Evolutionary conservation across 2,888 invertebrate genomes (phyloP).

Genomic region (Rhyacophila evoluta): DNA sequence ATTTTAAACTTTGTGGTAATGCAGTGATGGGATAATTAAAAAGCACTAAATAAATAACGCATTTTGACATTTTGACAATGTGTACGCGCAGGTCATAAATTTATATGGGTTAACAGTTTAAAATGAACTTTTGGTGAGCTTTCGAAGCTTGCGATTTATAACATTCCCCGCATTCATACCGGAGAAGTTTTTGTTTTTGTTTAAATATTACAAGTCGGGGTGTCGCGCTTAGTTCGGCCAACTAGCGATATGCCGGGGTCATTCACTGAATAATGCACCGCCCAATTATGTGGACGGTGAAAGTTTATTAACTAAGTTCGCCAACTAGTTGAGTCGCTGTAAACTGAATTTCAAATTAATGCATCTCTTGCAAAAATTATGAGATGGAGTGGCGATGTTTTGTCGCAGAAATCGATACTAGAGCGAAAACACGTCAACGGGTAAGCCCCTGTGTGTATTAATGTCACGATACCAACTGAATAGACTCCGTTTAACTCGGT

Average conservation of each 20-base stretch:
- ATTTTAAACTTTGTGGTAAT: no score
- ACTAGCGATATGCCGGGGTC: constrained; percentile 6
- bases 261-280: constrained; percentile 12
- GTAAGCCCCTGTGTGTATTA: neutral
- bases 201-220: neutral
- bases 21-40: no score
- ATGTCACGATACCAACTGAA: neutral
- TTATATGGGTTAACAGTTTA: no score
- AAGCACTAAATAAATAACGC: no score
- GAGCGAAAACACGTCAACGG: neutral
- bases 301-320: constrained; percentile 16
- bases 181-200: neutral
- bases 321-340: constrained; percentile 9
- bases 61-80: no score
- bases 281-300: neutral
- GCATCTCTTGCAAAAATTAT: constrained; percentile 35
- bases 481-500: neutral
- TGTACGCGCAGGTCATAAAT: no score
- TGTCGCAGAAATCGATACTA: constrained; percentile 1
- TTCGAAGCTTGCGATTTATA: neutral
- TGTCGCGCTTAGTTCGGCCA: neutral
- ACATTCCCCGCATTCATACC: neutral
- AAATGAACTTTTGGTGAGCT: no score
- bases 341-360: constrained; percentile 33
- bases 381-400: neutral